Evolutionary conservation across 2,888 invertebrate species (phyloP), one percentile per base, ranked within the genome.

Genomic region (Troilus luridus): DNA sequence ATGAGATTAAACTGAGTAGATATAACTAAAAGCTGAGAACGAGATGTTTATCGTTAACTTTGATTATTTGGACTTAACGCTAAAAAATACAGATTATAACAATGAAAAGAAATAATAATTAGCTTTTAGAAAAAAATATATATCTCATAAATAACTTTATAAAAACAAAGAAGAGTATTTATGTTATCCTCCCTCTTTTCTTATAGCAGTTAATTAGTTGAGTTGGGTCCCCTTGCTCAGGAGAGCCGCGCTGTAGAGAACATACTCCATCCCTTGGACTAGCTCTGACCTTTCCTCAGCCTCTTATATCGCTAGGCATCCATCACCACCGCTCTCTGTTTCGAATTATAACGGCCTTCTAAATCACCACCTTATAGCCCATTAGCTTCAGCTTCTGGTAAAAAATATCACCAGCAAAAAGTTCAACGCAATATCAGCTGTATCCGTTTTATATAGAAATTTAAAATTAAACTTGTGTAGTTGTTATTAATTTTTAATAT

Each of bases 231-330:
- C 27, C 27, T 41, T 19, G 72, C 17, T 77, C 72, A 41, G 72
- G 27, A 17, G 72, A 77, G 72, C 14, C n/a, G 11, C n/a, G 8
- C n/a, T 24, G 27, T 27, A 72, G 27, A 27, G n/a, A 24, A n/a
- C 41, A 27, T 17, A 77, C 72, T 77, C 72, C 14, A 77, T 77
- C 72, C 17, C 41, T 0, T 21, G 41, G 41, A 41, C 72, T 17
- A 19, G 27, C 41, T 27, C 72, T 77, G 72, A 77, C 72, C 72
- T 77, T 77, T 77, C 72, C 72, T 17, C 72, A 77, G 72, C 72
- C 72, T 77, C 72, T 19, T 77, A 77, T 77, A 77, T 77, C 72
- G 72, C 41, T 77, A 77, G 12, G 41, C 72, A 77, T 77, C 72
- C 72, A 77, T 77, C 72, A 77, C 72, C 8, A 77, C 17, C 72